A percentile compares a stretch with the other conserved stretches of the same genome.
Conservation (phyloP, 2,113 vertebrate species). For the Phylloscopus whistleri region DNA sequence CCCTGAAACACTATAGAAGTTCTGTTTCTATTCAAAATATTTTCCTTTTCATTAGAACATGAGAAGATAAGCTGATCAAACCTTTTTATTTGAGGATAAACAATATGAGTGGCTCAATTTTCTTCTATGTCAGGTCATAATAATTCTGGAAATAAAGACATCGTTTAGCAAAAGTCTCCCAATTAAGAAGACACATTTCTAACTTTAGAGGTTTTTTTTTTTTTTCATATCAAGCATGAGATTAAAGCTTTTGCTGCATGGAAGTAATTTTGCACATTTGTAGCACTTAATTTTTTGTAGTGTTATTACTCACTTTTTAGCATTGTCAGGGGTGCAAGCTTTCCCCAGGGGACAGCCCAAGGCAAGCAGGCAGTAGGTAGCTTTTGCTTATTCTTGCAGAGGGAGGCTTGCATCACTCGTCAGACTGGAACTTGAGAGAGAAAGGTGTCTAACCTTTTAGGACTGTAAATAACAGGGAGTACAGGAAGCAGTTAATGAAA, state of each 20-base stretch:
- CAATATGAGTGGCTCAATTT: background rate
- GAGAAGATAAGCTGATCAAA: background rate
- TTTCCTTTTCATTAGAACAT: background rate
- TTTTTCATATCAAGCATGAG: background rate
- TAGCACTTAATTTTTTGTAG: background rate
- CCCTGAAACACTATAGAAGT: background rate
- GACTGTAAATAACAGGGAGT: background rate
- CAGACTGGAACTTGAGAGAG: background rate
- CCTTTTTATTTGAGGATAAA: background rate
- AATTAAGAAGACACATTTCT: background rate
- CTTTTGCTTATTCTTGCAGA: background rate
- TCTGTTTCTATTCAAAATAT: background rate
- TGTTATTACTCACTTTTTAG: background rate
- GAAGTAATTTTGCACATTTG: background rate
- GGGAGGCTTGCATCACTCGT: background rate
- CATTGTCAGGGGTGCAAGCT: accelerated
- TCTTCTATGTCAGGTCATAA: background rate
- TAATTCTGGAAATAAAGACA: background rate
- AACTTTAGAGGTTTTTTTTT: background rate
- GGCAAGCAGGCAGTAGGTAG: background rate
- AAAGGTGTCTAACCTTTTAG: background rate
- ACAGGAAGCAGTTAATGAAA: background rate
- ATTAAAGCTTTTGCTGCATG: background rate
- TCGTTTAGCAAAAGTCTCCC: background rate
- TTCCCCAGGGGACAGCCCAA: background rate